A percentile compares a stretch with the other conserved stretches of the same genome.
These are phyloP conservation scores for Eupsilia transversa DNA, from an alignment of 2,888 invertebrate species.

Conservation along the genomic window DNA sequence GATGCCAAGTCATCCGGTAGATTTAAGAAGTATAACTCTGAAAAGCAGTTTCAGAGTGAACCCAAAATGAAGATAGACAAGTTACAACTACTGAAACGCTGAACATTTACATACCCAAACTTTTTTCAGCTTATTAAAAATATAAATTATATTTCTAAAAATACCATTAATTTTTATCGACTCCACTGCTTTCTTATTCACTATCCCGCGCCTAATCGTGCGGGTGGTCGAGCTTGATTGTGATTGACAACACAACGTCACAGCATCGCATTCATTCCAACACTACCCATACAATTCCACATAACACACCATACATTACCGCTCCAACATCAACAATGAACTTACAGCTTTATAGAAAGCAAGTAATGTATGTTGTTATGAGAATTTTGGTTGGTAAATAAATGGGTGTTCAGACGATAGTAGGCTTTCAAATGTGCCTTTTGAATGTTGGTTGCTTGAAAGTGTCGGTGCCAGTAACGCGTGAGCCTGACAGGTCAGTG, in stretches of 20 bases:
- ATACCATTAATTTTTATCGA: constrained; percentile 3
- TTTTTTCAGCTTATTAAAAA: too few relatives aligned
- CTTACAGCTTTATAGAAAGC: not conserved
- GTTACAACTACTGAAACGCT: not conserved
- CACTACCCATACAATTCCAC: constrained; percentile 53
- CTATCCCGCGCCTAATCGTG: constrained; percentile 83
- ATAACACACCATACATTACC: constrained; percentile 66
- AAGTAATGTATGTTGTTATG: constrained; percentile 62
- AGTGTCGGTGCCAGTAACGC: constrained; percentile 72
- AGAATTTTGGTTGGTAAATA: constrained; percentile 36
- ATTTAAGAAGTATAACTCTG: not conserved
- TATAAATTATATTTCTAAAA: too few relatives aligned
- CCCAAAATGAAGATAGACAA: not conserved
- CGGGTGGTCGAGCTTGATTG: constrained; percentile 89
- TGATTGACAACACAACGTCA: constrained; percentile 89
- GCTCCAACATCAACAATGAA: not conserved
- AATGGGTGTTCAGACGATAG: constrained; percentile 57
- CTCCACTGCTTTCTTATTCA: constrained; percentile 73
- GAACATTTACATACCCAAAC: too few relatives aligned
- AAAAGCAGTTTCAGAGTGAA: not conserved
- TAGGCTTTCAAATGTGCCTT: constrained; percentile 76
- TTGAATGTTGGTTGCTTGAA: constrained; percentile 73
- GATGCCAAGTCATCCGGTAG: too few relatives aligned
- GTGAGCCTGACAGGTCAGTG: constrained; percentile 73
- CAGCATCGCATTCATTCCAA: constrained; percentile 72